Conservation (phyloP, 1,140 invertebrate species). For the Hermetia illucens region DNA sequence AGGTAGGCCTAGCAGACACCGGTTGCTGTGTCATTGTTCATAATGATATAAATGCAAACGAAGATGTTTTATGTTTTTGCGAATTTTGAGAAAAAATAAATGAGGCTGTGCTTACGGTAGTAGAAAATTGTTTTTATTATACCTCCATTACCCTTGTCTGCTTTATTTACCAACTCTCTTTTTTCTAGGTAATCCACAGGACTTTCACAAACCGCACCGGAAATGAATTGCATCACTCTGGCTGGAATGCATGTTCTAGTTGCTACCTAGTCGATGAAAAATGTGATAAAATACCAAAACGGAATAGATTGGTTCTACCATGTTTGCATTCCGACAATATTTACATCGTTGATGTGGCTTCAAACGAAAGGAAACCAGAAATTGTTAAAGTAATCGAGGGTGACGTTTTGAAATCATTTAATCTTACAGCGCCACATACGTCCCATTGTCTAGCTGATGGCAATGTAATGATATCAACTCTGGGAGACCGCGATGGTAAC, state of each 20-base stretch:
- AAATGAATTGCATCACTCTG: constrained; percentile 89
- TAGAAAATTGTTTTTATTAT: no score
- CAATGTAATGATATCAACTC: constrained; percentile 87
- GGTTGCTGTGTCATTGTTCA: no score
- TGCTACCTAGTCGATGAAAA: constrained; percentile 42
- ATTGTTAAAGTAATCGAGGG: constrained; percentile 50
- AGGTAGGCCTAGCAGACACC: no score
- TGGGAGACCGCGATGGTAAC: constrained; percentile 72
- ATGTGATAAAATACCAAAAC: constrained; percentile 40
- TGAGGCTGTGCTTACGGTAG: no score
- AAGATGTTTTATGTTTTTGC: no score
- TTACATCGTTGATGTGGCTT: constrained; percentile 70
- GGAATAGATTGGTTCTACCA: constrained; percentile 73
- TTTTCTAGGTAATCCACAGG: constrained; percentile 72
- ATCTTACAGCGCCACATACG: constrained; percentile 78
- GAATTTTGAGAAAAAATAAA: no score
- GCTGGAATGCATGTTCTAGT: constrained; percentile 94
- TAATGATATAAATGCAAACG: no score
- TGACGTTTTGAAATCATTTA: constrained; percentile 51
- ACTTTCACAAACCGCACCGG: constrained; percentile 58
- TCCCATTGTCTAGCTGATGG: constrained; percentile 83
- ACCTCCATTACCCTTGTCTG: no score
- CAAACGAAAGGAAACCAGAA: constrained; percentile 45
- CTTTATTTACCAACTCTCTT: no score
- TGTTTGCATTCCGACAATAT: constrained; percentile 68